Conservation (phyloP, 2,113 vertebrate species). For the Pampusana beccarii region DNA sequence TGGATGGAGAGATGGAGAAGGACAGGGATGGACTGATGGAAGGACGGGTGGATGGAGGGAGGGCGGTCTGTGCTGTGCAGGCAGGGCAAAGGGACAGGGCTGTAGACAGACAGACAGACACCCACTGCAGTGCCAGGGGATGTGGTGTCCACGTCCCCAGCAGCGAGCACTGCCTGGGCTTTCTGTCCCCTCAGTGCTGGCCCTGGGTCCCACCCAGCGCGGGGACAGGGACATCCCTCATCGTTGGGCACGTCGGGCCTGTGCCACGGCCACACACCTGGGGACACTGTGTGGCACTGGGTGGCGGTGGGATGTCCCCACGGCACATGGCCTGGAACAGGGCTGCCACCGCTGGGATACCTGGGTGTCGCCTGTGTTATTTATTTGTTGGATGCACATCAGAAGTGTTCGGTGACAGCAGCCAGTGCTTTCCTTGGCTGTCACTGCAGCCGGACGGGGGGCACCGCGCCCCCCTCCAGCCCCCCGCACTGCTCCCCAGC, state of each 20-base stretch:
- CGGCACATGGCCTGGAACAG: background rate
- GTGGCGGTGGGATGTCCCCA: background rate
- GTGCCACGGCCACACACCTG: background rate
- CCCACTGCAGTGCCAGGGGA: background rate
- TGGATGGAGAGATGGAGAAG: no score
- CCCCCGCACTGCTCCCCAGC: background rate
- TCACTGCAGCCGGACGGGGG: background rate
- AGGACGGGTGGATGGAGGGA: background rate
- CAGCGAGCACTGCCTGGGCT: background rate
- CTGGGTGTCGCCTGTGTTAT: background rate
- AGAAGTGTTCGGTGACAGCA: background rate
- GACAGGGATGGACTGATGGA: no score
- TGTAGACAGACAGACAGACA: background rate
- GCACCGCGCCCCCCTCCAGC: background rate
- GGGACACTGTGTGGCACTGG: background rate
- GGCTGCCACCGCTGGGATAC: background rate
- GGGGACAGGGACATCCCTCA: background rate
- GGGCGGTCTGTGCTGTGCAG: background rate
- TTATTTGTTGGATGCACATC: background rate
- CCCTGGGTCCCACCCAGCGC: no score
- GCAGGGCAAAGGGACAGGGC: no score
- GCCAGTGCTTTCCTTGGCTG: background rate
- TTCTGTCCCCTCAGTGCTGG: background rate
- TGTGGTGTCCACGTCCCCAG: background rate
- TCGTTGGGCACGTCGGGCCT: no score